Conservation (phyloP, 2,113 vertebrate species). For the Heptranchias perlo region DNA sequence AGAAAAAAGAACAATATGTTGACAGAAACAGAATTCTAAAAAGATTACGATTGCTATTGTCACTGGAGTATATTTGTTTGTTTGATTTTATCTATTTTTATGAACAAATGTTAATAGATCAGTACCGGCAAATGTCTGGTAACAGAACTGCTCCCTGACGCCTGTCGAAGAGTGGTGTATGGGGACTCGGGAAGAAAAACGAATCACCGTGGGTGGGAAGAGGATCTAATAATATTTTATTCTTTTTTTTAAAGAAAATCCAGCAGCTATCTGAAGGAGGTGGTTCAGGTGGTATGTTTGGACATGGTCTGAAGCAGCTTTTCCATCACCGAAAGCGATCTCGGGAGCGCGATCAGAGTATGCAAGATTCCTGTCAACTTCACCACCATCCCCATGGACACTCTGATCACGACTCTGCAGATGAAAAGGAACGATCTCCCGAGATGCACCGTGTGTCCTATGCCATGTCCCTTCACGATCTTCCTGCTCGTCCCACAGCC, state of each 20-base stretch:
- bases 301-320: constrained; percentile 75
- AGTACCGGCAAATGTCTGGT: neutral
- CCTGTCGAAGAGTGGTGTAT: neutral
- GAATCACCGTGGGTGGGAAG: neutral
- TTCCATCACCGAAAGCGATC: constrained; percentile 74
- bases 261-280: constrained; percentile 75
- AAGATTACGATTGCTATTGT: neutral
- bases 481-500: constrained; percentile 68
- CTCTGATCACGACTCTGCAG: constrained; percentile 69
- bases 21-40: neutral
- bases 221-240: neutral
- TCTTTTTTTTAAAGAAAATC: constrained; percentile 59
- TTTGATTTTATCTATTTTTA: neutral
- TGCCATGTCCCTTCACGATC: constrained; percentile 70
- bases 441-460: constrained; percentile 79
- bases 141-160: too few species aligned
- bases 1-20: neutral
- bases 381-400: constrained; percentile 47
- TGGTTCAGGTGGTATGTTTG: constrained; percentile 78
- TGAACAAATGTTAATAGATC: neutral
- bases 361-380: constrained; percentile 53
- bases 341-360: constrained; percentile 58
- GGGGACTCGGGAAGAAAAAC: neutral
- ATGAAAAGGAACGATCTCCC: constrained; percentile 71
- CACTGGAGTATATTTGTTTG: neutral